phyloP scores from a whole-genome alignment of 2,113 vertebrate species.

The Tetrax tetrax region DNA sequence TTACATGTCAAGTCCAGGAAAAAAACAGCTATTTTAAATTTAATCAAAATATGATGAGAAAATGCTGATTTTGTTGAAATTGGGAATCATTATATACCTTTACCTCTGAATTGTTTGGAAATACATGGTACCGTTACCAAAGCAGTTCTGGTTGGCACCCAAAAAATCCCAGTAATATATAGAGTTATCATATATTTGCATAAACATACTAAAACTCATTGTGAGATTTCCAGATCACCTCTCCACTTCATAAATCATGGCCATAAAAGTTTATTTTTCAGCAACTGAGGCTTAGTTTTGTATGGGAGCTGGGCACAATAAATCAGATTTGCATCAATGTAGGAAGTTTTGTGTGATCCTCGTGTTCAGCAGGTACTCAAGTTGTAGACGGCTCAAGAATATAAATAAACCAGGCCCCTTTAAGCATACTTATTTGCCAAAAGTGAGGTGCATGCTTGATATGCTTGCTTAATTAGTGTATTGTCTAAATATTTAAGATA shows the following conservation, averaged over 20 bases:
- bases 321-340: background rate
- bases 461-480: background rate
- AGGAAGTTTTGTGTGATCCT: background rate
- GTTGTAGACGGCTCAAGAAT: background rate
- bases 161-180: background rate
- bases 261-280: background rate
- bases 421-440: background rate
- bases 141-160: background rate
- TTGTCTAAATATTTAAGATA: background rate
- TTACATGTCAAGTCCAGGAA: background rate
- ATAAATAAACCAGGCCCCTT: background rate
- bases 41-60: background rate
- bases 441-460: background rate
- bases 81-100: background rate
- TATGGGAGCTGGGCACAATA: background rate
- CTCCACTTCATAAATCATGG: background rate
- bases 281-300: background rate
- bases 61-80: background rate
- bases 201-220: background rate
- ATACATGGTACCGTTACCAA: background rate
- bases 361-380: background rate
- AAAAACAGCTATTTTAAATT: accelerated
- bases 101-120: background rate
- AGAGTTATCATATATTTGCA: background rate
- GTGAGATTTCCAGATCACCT: background rate